phyloP scores from a whole-genome alignment of 2,113 vertebrate species.

The Gasterosteus aculeatus region DNA sequence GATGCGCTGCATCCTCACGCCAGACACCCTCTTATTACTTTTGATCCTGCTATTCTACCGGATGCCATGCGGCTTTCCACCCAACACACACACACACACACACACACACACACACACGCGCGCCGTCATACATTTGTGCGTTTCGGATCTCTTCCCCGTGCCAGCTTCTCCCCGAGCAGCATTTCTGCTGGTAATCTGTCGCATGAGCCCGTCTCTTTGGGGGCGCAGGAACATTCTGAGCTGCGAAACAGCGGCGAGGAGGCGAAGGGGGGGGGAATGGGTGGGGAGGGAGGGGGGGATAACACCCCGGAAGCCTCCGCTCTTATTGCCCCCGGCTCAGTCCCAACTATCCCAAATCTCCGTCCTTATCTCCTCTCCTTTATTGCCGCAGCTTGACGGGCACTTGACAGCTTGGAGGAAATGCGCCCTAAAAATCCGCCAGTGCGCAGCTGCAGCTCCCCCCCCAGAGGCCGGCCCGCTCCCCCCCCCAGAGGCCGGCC shows the following conservation, averaged over 20 bases:
- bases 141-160: constrained; percentile 37
- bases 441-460: constrained; percentile 59
- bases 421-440: constrained; percentile 13
- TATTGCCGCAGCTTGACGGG: constrained; percentile 56
- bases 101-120: not conserved
- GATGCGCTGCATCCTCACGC: constrained; percentile 1
- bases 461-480: constrained; percentile 41
- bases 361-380: constrained; percentile 58
- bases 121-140: not conserved
- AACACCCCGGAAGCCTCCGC: constrained; percentile 59
- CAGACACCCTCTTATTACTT: constrained; percentile 14
- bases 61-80: not conserved
- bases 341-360: constrained; percentile 59
- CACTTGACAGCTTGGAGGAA: constrained; percentile 52
- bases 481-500: constrained; percentile 51
- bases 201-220: constrained; percentile 52
- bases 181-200: constrained; percentile 67
- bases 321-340: constrained; percentile 56
- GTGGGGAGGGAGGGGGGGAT: constrained; percentile 32
- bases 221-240: constrained; percentile 58
- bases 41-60: constrained; percentile 5
- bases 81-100: constrained; percentile 1
- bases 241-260: constrained; percentile 37
- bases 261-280: too few relatives aligned
- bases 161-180: constrained; percentile 50